phyloP scores from a whole-genome alignment of 2,113 vertebrate genomes.

The Atlantisia rogersi region DNA sequence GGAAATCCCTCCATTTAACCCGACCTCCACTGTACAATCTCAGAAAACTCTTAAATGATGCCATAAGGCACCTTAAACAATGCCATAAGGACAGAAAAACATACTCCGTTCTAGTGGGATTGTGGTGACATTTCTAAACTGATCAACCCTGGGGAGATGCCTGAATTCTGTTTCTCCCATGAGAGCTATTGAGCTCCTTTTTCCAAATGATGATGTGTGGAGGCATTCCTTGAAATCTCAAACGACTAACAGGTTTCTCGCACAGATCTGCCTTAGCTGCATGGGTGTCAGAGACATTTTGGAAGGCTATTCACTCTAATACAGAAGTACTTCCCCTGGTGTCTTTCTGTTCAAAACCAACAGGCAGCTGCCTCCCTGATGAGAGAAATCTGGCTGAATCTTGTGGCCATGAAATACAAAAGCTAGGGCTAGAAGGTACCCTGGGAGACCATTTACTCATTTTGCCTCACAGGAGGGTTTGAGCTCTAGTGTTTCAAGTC shows the following conservation, averaged over 20 bases:
- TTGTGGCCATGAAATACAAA: not conserved
- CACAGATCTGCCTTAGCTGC: not conserved
- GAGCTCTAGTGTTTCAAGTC: not conserved
- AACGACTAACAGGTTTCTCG: not conserved
- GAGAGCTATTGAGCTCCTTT: not conserved
- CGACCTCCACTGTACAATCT: not conserved
- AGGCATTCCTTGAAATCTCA: conserved; percentile 38
- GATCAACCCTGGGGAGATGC: not conserved
- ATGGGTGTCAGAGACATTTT: not conserved
- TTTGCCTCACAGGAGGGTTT: not conserved
- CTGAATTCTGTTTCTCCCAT: not conserved
- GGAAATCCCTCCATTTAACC: not conserved
- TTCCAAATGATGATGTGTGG: not conserved
- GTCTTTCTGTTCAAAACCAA: not conserved
- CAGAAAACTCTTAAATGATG: not conserved
- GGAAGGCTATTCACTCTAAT: not conserved
- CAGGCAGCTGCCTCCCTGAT: not conserved
- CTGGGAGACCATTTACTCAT: not conserved
- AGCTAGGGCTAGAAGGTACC: not conserved
- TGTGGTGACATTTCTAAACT: not conserved
- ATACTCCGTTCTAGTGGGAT: not conserved
- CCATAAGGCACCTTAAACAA: not conserved
- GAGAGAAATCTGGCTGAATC: not conserved
- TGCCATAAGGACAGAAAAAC: not conserved
- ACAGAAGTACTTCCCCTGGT: not conserved